Evolutionary conservation across 2,113 vertebrate species (phyloP), one percentile per base, ranked within the genome.

Genomic region (Amblyornis subalaris): DNA sequence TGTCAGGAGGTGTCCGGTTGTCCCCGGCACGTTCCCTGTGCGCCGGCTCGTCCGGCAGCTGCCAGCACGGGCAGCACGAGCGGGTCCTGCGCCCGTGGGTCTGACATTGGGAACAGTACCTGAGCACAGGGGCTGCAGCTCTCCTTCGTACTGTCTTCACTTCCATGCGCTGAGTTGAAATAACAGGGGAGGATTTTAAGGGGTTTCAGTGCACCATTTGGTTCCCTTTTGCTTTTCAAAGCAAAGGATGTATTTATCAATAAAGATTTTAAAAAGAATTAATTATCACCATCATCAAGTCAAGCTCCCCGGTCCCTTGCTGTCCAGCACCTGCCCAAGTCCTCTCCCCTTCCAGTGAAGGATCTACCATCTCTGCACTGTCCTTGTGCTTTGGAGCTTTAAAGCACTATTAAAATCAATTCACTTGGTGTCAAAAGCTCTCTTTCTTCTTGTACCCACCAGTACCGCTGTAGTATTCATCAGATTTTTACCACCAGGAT

Each of bases 401-500:
- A 94, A 87, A 85, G 86, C 51, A 74, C 44, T 50, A 72, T 90
- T 89, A 64, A 55, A 89, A 88, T 92, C 89, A 88, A 57, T 88
- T 91, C 79, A 57, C 84, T 85, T 62, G 66, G 65, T 95, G 93
- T 93, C 92, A 83, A 94, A 96, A 92, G 54, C 94, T 81, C 88
- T 65, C 71, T 66, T 88, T 91, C 94, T 96, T 89, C 66, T 57
- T 60, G 82, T 84, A 85, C 70, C 88, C 71, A 96, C 97, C 71
- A 51, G 36, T 94, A 94, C 18, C 70, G 90, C 94, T 75, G 70
- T 85, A 96, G 95, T 93, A 94, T 96, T 96, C 94, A 95, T 98
- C 93, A 96, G 94, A 94, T 97, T 96, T 97, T 97, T 97, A 98
- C 94, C 96, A 96, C 97, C 85, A 97, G 96, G 97, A 98, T 98